Base-by-base conservation (phyloP, 2,797 vertebrate species). In the Xyrichtys novacula region DNA sequence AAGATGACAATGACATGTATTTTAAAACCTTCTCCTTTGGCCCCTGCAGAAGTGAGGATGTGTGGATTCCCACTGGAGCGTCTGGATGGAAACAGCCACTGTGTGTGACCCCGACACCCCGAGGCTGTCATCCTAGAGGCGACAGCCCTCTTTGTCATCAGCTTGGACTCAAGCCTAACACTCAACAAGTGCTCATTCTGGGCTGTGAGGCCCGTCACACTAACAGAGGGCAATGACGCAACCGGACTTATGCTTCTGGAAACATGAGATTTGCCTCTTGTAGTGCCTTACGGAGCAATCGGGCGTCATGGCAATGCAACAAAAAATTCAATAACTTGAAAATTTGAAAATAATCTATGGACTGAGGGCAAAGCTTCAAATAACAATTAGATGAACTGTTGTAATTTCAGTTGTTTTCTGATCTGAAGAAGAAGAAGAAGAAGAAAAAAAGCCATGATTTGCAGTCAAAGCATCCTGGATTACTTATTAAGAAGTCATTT, bases 251-350 rank as follows among this genome's bases (percentile, higher is more conserved):
- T 94, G 92, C 91, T 84, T 86, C 85, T 95, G 94, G 94, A 95
- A 96, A 94, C 94, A 93, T 82, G 94, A 92, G 84, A 86, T 72
- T 85, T 88, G 89, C 93, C 93, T 97, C 96, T 96, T 95, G 76
- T 96, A 96, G 97, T 98, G 97, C 97, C 97, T 98, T 98, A 98
- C 91, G 93, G 95, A 97, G 96, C 95, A 96, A 95, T 87, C 95
- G 89, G 91, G 95, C 95, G 88, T 96, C 91, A 93, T 90, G 92
- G 95, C 96, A 96, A 95, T 95, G 96, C 95, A 97, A 95, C 93
- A 92, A 83, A 94, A 94, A 92, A 91, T 90, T 90, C 76, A 93
- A 93, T 94, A 92, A 95, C 93, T 95, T 95, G 91, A 94, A 92
- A 94, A 55, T 46, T 46, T 46, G 23, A 49, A 57, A 32, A 22